These are phyloP conservation scores for Phrynocephalus vlangalii DNA, from an alignment of 2,797 vertebrate species.

Conservation along the genomic window DNA sequence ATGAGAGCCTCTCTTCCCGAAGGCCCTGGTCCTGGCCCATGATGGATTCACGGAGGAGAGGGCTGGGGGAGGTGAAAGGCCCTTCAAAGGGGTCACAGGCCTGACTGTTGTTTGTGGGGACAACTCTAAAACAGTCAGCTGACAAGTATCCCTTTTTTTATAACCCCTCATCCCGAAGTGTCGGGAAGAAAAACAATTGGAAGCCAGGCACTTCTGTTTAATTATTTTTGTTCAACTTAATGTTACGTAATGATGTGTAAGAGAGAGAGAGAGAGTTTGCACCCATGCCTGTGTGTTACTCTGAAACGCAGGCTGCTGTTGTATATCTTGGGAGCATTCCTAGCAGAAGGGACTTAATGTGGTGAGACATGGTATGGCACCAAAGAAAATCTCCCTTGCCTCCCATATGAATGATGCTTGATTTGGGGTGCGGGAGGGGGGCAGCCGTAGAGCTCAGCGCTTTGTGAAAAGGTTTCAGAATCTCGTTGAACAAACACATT, in stretches of 20 bases:
- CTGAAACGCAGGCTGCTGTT: constrained; percentile 68
- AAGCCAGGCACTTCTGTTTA: constrained; percentile 68
- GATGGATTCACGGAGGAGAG: constrained; percentile 43
- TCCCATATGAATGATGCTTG: constrained; percentile 9
- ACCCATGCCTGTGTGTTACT: constrained; percentile 22
- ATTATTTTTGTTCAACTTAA: constrained; percentile 50
- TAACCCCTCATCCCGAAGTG: constrained; percentile 42
- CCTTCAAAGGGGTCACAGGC: constrained; percentile 45
- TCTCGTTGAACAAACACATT: neutral
- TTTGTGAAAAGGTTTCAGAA: constrained; percentile 38
- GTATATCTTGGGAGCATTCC: constrained; percentile 54
- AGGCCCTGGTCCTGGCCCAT: constrained; percentile 34
- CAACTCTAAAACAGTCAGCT: constrained; percentile 55
- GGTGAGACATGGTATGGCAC: constrained; percentile 3
- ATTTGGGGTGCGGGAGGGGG: neutral
- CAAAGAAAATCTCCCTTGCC: constrained; percentile 14
- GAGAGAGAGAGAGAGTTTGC: no score
- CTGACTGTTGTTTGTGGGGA: constrained; percentile 67
- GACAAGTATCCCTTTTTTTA: constrained; percentile 69
- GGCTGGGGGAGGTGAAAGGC: constrained; percentile 34
- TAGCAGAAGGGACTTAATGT: constrained; percentile 38
- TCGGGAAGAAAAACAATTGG: constrained; percentile 70
- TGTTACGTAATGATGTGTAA: no score
- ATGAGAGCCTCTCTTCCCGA: constrained; percentile 71
- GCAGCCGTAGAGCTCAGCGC: neutral